Conservation (phyloP, 2,113 vertebrate species). For the Bubo bubo region DNA sequence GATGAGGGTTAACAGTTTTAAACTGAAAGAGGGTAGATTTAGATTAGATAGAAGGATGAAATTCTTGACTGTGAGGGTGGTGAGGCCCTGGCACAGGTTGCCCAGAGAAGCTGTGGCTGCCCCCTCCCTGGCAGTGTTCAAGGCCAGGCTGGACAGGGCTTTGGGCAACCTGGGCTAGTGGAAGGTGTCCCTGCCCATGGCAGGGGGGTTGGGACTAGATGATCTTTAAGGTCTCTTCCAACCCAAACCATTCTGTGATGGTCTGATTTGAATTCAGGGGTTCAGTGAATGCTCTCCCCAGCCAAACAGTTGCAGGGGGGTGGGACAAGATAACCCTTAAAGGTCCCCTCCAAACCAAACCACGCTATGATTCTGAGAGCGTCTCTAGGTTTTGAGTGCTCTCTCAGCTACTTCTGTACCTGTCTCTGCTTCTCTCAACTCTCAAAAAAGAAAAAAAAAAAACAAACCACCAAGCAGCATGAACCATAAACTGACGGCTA, state of each 20-base stretch:
- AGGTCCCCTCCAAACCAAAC: too few relatives aligned
- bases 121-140: not conserved
- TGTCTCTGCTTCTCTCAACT: too few relatives aligned
- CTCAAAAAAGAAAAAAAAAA: too few relatives aligned
- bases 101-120: not conserved
- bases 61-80: not conserved
- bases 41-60: too few relatives aligned
- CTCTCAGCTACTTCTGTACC: too few relatives aligned
- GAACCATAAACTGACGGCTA: too few relatives aligned
- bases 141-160: fast-evolving
- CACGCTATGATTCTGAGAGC: too few relatives aligned
- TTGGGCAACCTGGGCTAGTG: not conserved
- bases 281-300: too few relatives aligned
- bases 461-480: too few relatives aligned
- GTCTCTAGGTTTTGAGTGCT: too few relatives aligned
- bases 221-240: not conserved
- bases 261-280: not conserved
- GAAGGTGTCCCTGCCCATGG: not conserved
- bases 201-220: not conserved
- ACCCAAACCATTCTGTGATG: not conserved
- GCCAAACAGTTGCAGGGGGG: too few relatives aligned
- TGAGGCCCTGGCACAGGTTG: not conserved
- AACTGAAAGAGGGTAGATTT: fast-evolving
- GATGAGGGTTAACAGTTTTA: not conserved
- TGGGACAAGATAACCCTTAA: fast-evolving